A percentile compares a stretch with the other conserved stretches of the same genome.
phyloP scores from a whole-genome alignment of 1,140 invertebrate genomes.

The Penaeus indicus region DNA sequence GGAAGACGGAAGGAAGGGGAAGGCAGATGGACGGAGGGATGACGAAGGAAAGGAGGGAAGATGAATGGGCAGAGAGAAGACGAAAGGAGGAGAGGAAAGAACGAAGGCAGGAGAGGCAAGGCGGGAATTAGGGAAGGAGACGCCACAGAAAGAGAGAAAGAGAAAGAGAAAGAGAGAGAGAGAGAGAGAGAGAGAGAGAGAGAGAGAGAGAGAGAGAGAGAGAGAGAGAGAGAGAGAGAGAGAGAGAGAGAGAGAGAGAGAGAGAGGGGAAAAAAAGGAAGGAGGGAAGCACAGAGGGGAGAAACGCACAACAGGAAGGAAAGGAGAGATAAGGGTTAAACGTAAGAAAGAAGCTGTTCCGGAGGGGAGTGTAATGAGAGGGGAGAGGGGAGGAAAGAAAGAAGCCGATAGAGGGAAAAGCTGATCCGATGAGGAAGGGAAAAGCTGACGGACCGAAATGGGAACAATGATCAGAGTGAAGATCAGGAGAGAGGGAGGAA shows the following conservation, averaged over 20 bases:
- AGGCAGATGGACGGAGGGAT: not conserved
- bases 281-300: not conserved
- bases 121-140: not conserved
- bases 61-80: not conserved
- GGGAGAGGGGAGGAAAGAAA: not conserved
- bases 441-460: not conserved
- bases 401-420: not conserved
- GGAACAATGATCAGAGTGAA: not conserved
- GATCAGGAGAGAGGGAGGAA: not conserved
- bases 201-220: not conserved
- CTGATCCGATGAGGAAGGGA: not conserved
- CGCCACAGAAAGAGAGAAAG: not conserved
- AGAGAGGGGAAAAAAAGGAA: not conserved
- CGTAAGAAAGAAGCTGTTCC: not conserved
- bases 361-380: constrained; percentile 7
- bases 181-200: not conserved
- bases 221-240: not conserved
- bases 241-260: not conserved
- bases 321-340: not conserved
- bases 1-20: not conserved
- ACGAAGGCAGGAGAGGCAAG: not conserved
- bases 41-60: not conserved
- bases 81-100: too few relatives aligned
- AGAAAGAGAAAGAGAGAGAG: not conserved
- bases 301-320: not conserved